Percentiles rank a stretch among this genome's conserved stretches.
Evolutionary conservation across 2,113 vertebrate species (phyloP).

Genomic region (Cryptotis parvus): DNA sequence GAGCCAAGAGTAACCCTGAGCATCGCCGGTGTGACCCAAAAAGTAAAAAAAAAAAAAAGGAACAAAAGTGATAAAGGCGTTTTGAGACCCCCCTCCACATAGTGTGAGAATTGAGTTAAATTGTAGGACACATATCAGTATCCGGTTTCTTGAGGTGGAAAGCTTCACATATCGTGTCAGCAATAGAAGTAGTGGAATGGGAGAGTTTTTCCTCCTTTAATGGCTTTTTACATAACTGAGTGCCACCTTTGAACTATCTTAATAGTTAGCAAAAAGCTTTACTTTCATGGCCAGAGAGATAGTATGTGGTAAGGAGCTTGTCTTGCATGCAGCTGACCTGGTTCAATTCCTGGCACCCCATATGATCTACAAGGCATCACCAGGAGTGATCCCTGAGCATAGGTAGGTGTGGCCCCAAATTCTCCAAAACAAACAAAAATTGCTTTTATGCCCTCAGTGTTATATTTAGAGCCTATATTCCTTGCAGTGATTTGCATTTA

Average conservation of each 20-base stretch:
- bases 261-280: slow-evolving; percentile 28
- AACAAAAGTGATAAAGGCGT: not conserved
- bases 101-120: slow-evolving; percentile 11
- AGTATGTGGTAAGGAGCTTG: no score
- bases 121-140: not conserved
- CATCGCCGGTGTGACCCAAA: no score
- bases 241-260: not conserved
- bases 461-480: slow-evolving; percentile 35
- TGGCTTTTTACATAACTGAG: not conserved
- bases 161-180: not conserved
- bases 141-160: not conserved
- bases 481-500: not conserved
- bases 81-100: not conserved
- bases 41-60: no score
- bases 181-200: not conserved
- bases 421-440: no score
- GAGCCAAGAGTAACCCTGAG: no score
- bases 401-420: no score
- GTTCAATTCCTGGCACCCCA: no score
- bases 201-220: slow-evolving; percentile 15
- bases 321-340: no score
- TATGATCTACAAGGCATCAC: no score
- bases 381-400: no score
- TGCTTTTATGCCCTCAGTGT: slow-evolving; percentile 14
- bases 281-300: no score